Base-by-base conservation (phyloP, 1,140 invertebrate genomes). In the Matsumurasca onukii region DNA sequence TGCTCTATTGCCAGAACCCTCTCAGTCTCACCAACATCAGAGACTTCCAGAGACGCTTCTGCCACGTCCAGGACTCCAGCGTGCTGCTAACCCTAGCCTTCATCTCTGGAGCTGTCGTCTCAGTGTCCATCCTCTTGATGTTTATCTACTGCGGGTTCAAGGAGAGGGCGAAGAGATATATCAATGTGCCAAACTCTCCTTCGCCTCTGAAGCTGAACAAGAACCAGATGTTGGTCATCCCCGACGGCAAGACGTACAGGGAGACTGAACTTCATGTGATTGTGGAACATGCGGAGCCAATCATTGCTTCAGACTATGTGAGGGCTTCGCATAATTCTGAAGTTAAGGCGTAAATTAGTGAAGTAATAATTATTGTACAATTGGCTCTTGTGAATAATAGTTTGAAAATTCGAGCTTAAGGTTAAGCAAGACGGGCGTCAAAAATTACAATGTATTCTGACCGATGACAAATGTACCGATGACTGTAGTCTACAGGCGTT, bases 191-290 rank as follows among this genome's bases (percentile, higher is more conserved):
- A 0, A 69, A 31, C 68, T 25, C 25, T 48, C 68, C 31, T n/a
- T 61, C 68, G 25, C 48, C 68, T 30, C 29, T 61, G 48, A 78
- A 64, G 66, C 69, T 29, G 55, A 39, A 25, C 20, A 72, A 63
- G 31, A 55, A 73, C 27, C 70, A 70, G 48, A 68, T 74, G 5
- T 81, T 92, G 77, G 88, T 93, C 31, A 84, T 92, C 69, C 91
- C 91, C 0, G 91, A 92, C 66, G 88, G 89, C 1, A 85, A 89
- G 75, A 88, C 90, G 15, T 94, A 94, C 78, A 84, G 87, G 74
- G 91, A 93, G 79, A 93, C 90, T 2, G 91, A 93, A 78, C 86
- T 93, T 74, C 89, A 92, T 78, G 89, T 92, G 71, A 88, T 92
- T 76, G 88, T 92, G 62, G 91, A 93, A 82, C 88, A 88, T 75